phyloP scores from a whole-genome alignment of 37 sponge, comb jelly and placozoan species.

The Beroe ovata region DNA sequence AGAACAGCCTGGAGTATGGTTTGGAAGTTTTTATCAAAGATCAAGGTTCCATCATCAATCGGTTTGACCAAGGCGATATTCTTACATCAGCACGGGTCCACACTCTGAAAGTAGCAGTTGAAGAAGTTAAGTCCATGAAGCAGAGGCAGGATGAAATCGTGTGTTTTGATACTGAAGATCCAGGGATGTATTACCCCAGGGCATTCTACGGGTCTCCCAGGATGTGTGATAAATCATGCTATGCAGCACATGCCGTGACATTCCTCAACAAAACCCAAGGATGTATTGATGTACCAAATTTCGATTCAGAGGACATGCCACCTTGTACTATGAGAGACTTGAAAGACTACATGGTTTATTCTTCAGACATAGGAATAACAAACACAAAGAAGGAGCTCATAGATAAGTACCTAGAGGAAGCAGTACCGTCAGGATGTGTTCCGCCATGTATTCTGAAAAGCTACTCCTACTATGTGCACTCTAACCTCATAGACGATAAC shows the following conservation, averaged over 20 bases:
- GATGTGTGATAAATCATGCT: not conserved
- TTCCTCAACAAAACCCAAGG: conserved; percentile 1
- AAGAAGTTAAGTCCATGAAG: conserved; percentile 5
- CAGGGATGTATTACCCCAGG: conserved; percentile 8
- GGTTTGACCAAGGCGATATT: conserved; percentile 10
- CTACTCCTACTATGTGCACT: not conserved
- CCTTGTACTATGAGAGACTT: conserved; percentile 1
- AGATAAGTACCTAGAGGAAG: not conserved
- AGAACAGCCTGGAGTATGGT: not conserved
- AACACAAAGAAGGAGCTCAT: not conserved
- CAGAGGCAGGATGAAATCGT: not conserved
- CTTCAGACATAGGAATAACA: not conserved
- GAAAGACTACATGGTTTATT: not conserved
- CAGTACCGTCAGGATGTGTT: not conserved
- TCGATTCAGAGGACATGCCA: not conserved
- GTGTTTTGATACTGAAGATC: not conserved
- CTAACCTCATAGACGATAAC: not conserved
- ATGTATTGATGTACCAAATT: conserved; percentile 10
- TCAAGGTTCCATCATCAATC: not conserved
- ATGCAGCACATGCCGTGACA: not conserved
- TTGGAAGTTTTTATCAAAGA: conserved; percentile 37
- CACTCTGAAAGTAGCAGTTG: conserved; percentile 1
- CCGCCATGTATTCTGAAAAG: not conserved
- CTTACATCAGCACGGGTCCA: not conserved
- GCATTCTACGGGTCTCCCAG: conserved; percentile 12